Percentiles rank a stretch among this genome's conserved stretches.
Conservation (phyloP, 2,113 vertebrate genomes). For the Gymnobelideus leadbeateri region DNA sequence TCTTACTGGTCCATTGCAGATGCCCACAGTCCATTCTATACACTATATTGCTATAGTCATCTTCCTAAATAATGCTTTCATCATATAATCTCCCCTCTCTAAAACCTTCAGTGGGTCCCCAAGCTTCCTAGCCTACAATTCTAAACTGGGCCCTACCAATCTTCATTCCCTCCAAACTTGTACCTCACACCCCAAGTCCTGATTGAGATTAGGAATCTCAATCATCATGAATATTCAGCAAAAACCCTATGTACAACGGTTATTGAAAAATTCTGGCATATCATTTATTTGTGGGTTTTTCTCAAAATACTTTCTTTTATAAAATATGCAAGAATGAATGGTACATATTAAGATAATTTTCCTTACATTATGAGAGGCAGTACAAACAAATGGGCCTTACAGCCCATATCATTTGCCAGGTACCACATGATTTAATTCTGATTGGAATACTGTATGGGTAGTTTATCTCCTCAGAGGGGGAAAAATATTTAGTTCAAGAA, state of each 20-base stretch:
- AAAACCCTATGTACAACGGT: not conserved
- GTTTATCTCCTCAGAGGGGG: constrained; percentile 23
- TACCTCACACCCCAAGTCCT: not conserved
- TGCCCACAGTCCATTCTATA: not conserved
- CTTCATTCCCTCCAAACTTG: not conserved
- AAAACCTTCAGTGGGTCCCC: not conserved
- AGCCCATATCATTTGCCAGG: not conserved
- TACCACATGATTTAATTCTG: not conserved
- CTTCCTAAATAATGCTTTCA: not conserved
- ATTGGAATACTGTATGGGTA: not conserved
- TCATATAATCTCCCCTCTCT: not conserved
- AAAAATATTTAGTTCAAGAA: not conserved
- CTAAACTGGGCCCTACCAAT: not conserved
- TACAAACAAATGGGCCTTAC: not conserved
- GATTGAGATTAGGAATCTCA: not conserved
- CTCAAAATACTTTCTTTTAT: constrained; percentile 66
- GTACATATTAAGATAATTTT: constrained; percentile 33
- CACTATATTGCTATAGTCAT: not conserved
- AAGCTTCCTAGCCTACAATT: not conserved
- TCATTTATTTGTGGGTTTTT: constrained; percentile 65
- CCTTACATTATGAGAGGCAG: not conserved
- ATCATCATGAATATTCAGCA: not conserved
- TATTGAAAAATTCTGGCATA: constrained; percentile 53
- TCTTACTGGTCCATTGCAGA: not conserved
- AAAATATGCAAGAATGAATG: constrained; percentile 63